Percentiles rank a stretch among this genome's conserved stretches.
Evolutionary conservation across 2,797 vertebrate genomes (phyloP).

Genomic region (Hippoglossus hippoglossus): DNA sequence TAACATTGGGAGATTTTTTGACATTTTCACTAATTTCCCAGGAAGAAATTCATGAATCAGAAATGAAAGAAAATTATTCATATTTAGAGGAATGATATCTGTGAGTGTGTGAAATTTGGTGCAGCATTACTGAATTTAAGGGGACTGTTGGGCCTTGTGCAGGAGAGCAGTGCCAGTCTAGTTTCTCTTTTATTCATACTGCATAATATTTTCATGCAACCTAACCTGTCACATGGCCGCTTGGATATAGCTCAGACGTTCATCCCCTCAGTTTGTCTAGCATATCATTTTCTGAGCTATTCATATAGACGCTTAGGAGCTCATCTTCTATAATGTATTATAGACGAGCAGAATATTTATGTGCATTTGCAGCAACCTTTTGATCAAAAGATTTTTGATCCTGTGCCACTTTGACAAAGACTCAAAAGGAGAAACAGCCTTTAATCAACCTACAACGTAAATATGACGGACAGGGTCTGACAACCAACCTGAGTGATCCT

Average conservation of each 20-base stretch:
- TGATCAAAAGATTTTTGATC: not conserved
- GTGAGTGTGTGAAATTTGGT: too few relatives aligned
- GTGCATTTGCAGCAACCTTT: not conserved
- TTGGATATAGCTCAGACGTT: not conserved
- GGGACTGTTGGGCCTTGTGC: too few relatives aligned
- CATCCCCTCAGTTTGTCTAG: not conserved
- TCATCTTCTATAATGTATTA: not conserved
- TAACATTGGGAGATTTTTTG: too few relatives aligned
- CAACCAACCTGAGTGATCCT: slow-evolving; percentile 95
- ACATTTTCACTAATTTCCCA: too few relatives aligned
- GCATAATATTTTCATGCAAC: not conserved
- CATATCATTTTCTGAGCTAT: not conserved
- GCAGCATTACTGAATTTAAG: too few relatives aligned
- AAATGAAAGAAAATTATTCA: too few relatives aligned
- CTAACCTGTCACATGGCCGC: not conserved
- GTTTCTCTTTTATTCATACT: slow-evolving; percentile 4
- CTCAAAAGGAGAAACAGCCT: not conserved
- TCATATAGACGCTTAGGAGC: not conserved
- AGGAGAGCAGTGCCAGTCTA: too few relatives aligned
- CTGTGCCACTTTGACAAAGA: not conserved
- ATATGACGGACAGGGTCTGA: not conserved
- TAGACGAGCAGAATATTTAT: not conserved
- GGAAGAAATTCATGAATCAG: too few relatives aligned
- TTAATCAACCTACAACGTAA: not conserved
- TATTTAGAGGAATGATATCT: too few relatives aligned